phyloP scores from a whole-genome alignment of 2,113 vertebrate genomes.

The Bujurquina vittata region DNA sequence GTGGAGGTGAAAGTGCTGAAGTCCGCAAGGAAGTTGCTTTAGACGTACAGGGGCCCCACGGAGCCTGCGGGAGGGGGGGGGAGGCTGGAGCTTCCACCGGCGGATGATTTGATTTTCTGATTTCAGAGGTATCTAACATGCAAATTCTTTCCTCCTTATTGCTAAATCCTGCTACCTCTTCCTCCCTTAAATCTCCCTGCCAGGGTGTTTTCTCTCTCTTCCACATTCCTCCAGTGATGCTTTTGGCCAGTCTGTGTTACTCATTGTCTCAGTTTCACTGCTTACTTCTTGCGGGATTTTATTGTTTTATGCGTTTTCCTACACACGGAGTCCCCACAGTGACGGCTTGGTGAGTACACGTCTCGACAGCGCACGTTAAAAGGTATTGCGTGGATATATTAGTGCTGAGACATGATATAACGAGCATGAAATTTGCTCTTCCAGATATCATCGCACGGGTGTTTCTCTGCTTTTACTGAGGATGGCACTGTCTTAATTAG shows the following conservation, averaged over 20 bases:
- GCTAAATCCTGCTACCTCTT: neutral
- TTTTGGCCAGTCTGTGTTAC: constrained; percentile 5
- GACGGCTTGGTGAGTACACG: constrained; percentile 14
- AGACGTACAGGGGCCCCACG: constrained; percentile 61
- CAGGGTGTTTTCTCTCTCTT: constrained; percentile 18
- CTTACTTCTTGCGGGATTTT: constrained; percentile 8
- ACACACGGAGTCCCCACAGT: neutral
- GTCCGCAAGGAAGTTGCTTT: constrained; percentile 78
- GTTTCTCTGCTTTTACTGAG: constrained; percentile 28
- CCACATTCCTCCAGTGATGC: constrained; percentile 40
- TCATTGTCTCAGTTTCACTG: neutral
- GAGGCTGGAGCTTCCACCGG: constrained; percentile 37
- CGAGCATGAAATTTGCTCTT: neutral
- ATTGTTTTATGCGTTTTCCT: neutral
- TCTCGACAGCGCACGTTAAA: neutral
- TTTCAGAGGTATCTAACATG: constrained; percentile 46
- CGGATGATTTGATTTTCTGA: constrained; percentile 41
- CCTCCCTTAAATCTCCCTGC: neutral
- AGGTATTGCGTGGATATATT: neutral
- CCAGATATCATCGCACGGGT: neutral
- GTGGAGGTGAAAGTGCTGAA: constrained; percentile 66
- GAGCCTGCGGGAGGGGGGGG: constrained; percentile 41
- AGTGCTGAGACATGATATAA: neutral
- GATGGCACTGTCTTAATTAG: constrained; percentile 58
- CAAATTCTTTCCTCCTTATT: neutral